These are phyloP conservation scores for Malurus splendens DNA, from an alignment of 2,797 vertebrate species.

Conservation along the genomic window DNA sequence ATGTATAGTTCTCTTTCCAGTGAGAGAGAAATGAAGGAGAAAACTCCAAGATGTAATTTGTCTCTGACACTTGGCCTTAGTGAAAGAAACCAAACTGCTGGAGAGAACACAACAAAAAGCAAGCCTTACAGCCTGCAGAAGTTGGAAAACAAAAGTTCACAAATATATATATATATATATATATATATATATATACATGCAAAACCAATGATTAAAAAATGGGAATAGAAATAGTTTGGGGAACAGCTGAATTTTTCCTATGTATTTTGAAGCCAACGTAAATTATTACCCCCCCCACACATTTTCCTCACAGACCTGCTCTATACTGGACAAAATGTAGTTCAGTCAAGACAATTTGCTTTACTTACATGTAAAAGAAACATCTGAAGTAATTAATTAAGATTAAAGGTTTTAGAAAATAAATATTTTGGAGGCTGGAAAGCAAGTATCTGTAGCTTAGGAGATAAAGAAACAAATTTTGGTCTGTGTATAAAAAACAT, in stretches of 20 bases:
- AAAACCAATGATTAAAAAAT: accelerated
- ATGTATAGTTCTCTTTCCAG: background rate
- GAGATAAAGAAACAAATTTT: background rate
- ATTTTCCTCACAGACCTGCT: background rate
- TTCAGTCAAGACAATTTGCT: background rate
- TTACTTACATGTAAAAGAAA: background rate
- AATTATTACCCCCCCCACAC: accelerated
- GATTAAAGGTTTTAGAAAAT: background rate
- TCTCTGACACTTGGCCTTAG: background rate
- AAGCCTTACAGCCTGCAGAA: background rate
- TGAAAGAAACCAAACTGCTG: background rate
- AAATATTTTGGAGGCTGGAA: background rate
- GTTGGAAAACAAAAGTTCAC: background rate
- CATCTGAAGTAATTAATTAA: background rate
- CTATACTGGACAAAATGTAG: background rate
- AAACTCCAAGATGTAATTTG: background rate
- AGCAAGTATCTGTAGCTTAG: background rate
- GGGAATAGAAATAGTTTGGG: background rate
- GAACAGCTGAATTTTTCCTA: background rate
- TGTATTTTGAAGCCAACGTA: background rate
- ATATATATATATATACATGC: background rate
- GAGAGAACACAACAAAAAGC: background rate
- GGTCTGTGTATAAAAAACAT: background rate
- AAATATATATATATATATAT: background rate
- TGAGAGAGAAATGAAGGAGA: background rate